Evolutionary conservation across 2,888 invertebrate species (phyloP).

Genomic region (Artemia sp.): DNA sequence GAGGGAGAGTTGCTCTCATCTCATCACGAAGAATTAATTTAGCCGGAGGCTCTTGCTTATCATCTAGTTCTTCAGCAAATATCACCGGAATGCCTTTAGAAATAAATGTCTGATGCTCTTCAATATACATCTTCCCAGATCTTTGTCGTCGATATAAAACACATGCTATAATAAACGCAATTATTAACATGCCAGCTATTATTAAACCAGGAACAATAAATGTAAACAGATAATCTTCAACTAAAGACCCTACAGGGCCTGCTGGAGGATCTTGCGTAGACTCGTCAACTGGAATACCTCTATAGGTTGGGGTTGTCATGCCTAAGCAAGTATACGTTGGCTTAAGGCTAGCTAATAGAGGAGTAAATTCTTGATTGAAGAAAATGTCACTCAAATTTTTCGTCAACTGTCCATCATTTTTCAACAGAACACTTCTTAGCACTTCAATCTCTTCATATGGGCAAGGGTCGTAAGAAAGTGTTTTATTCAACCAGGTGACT

Average conservation of each 20-base stretch:
- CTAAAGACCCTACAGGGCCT: conserved; percentile 22
- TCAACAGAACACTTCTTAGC: conserved; percentile 51
- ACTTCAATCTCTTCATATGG: conserved; percentile 56
- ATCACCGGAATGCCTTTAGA: conserved; percentile 69
- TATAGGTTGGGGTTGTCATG: conserved; percentile 34
- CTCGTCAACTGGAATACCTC: conserved; percentile 29
- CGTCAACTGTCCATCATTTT: conserved; percentile 39
- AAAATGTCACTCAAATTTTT: conserved; percentile 37
- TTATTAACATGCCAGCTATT: conserved; percentile 65
- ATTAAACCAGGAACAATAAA: conserved; percentile 63
- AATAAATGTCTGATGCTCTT: conserved; percentile 36
- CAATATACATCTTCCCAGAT: conserved; percentile 65
- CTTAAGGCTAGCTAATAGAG: conserved; percentile 45
- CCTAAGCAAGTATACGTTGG: conserved; percentile 44
- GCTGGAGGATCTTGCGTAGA: conserved; percentile 25
- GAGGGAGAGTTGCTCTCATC: neutral
- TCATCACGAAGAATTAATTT: neutral
- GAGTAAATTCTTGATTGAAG: conserved; percentile 49
- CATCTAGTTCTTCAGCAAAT: conserved; percentile 81
- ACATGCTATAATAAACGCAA: conserved; percentile 73
- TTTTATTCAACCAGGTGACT: conserved; percentile 51
- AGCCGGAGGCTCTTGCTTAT: conserved; percentile 45
- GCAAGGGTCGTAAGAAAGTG: conserved; percentile 52
- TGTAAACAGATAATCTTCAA: conserved; percentile 42
- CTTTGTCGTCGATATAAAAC: conserved; percentile 59